Evolutionary conservation across 2,888 invertebrate genomes (phyloP), one percentile per base, ranked within the genome.

Genomic region (Empis livida): DNA sequence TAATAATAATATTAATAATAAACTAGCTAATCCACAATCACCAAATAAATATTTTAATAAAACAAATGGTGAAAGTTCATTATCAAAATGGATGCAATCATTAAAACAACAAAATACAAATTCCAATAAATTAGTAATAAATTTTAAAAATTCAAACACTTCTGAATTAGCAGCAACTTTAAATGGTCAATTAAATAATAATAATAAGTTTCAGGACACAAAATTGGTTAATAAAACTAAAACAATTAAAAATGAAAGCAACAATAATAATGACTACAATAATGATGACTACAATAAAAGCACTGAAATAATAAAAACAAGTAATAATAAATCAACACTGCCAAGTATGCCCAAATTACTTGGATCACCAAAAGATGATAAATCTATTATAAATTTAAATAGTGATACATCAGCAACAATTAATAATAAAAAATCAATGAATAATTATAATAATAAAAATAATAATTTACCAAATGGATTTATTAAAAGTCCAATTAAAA

Each of bases 131-230:
- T 57, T 73, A 49, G 73, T 73, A 57, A 73, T 72, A 53, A 73
- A 74, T 9, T 64, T 74, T 35, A 75, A 73, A 51, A 70, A 72
- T 43, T 35, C 52, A 64, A 10, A 59, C n/a, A n/a, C n/a, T 62
- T 49, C 43, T 17, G 51, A 44, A 48, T 39, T 42, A 35, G 45
- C 51, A 43, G 49, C 45, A 41, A 46, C 4, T 41, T 50, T 44
- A 17, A 27, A 27, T 27, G 23, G 23, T 27, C 23, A 6, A 27
- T 27, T 27, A 8, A 48, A 20, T 39, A 52, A 15, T 46, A 52
- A 15, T 45, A 49, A 49, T 54, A 62, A 61, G 55, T 59, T 61
- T 59, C 60, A 61, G 51, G 61, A 60, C 49, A 53, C 59, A 57
- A 60, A 61, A 27, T 4, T 27, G 5, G 23, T 27, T 27, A 27